Conservation (phyloP, 1,140 invertebrate genomes). For the Apis cerana region DNA sequence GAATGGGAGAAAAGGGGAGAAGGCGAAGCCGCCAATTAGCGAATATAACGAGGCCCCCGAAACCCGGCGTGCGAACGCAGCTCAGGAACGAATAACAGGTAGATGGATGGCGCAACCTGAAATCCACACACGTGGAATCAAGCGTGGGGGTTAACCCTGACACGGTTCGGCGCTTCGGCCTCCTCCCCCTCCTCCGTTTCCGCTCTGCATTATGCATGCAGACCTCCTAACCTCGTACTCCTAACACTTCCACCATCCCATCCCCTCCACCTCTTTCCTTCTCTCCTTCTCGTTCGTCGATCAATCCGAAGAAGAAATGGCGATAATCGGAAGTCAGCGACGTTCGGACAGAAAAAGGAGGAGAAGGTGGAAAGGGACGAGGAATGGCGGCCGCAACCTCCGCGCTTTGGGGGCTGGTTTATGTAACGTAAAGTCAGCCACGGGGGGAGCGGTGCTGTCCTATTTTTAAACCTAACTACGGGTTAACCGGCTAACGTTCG, state of each 20-base stretch:
- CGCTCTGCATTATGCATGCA: slow-evolving; percentile 75
- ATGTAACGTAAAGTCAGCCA: slow-evolving; percentile 22
- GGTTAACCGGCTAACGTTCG: slow-evolving; percentile 69
- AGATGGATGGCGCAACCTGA: slow-evolving; percentile 35
- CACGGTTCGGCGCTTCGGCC: slow-evolving; percentile 73
- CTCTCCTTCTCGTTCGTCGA: no score
- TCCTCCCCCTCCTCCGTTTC: slow-evolving; percentile 12
- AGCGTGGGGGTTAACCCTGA: slow-evolving; percentile 73
- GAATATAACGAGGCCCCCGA: slow-evolving; percentile 60
- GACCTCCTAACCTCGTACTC: slow-evolving; percentile 68
- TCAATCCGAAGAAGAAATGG: no score
- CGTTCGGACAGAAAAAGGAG: not conserved
- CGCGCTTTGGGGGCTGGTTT: not conserved
- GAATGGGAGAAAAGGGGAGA: slow-evolving; percentile 42
- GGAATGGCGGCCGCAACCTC: not conserved
- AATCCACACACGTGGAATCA: slow-evolving; percentile 59
- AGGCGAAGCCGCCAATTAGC: slow-evolving; percentile 62
- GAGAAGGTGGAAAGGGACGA: not conserved
- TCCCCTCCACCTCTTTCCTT: no score
- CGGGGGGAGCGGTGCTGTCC: slow-evolving; percentile 52
- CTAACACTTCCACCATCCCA: no score
- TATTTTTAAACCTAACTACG: slow-evolving; percentile 72
- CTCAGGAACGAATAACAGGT: not conserved
- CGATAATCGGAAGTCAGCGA: not conserved
- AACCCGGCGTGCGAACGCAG: not conserved